Evolutionary conservation across 1,140 invertebrate species (phyloP), one percentile per base, ranked within the genome.

Genomic region (Cotesia vestalis): DNA sequence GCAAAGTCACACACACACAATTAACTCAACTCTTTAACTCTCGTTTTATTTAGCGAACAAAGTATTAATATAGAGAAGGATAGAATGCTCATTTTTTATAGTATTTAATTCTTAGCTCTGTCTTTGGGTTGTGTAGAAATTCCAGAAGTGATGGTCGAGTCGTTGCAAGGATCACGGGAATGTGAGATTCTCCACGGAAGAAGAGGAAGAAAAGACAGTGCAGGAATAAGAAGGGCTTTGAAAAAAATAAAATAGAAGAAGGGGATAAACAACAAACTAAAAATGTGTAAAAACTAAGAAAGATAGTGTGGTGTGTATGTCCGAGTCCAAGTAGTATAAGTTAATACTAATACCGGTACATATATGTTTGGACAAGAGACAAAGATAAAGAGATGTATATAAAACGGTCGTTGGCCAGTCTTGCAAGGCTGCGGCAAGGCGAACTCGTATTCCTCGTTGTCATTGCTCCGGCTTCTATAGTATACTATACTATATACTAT

Each of bases 351-450:
- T 59, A 53, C 36, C 53, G 17, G 68, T 11, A 60, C 46, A 46
- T 17, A 66, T 46, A 46, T 64, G 69, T 60, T 36, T 67, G 69
- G 36, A 38, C n/a, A 52, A n/a, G 14, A 66, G 51, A 46, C 34
- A 40, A 71, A 51, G 73, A 72, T 69, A 73, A 78, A 76, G 73
- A 69, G 77, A 71, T 75, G 9, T 78, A 70, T 74, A 68, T 77
- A 72, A 77, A 75, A 77, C 78, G 78, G 75, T 79, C 76, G 72
- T 81, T 77, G 78, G 80, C 78, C 78, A 78, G 78, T 75, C 78
- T 74, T 73, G 77, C 80, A 80, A 81, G 78, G 78, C 76, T 81
- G 79, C 76, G 76, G 76, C 79, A 80, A 79, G 79, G 79, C 77
- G 75, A 79, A 77, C 78, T 77, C 57, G 75, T 73, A 51, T 73